Evolutionary conservation across 2,888 invertebrate genomes (phyloP), one percentile per base, ranked within the genome.

Genomic region (Melanotus villosus): DNA sequence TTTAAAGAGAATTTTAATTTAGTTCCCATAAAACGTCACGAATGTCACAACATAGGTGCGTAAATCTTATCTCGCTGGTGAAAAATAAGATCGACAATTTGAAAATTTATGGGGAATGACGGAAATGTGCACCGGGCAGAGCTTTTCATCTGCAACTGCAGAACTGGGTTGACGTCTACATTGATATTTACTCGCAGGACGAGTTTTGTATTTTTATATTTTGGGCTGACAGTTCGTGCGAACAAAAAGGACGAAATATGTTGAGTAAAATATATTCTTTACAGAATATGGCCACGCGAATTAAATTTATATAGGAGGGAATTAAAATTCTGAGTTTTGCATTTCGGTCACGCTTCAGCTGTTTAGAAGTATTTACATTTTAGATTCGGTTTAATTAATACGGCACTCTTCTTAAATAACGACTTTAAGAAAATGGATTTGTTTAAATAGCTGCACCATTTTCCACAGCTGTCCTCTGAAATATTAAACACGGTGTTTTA

Each of bases 331-430:
- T 72, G 66, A 76, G 73, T 77, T 80, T 76, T 76, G 78, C 76
- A 80, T 80, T 79, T 79, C 71, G 79, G 79, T 80, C 80, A 80
- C 80, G 80, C 77, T 75, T 76, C 75, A 76, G 76, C 77, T 76
- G 78, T 80, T 80, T 77, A 73, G 73, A 74, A 75, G 77, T 78
- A 80, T 80, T 80, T 80, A 80, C 79, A 80, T 80, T 80, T 80
- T 77, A 79, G 79, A 80, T 80, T 79, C 75, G 71, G 75, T 70
- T 77, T 80, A 80, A 80, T 80, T 80, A 79, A 80, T 78, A 77
- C 78, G 69, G 73, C 73, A 72, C 75, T 75, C 75, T 69, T 75
- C 75, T 73, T 73, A 73, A 75, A 73, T 72, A 75, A 75, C 71
- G 75, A 72, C 75, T 74, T 73, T 72, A 73, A 74, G 76, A 76